phyloP scores from a whole-genome alignment of 2,888 invertebrate genomes.

The Orthosia incerta region DNA sequence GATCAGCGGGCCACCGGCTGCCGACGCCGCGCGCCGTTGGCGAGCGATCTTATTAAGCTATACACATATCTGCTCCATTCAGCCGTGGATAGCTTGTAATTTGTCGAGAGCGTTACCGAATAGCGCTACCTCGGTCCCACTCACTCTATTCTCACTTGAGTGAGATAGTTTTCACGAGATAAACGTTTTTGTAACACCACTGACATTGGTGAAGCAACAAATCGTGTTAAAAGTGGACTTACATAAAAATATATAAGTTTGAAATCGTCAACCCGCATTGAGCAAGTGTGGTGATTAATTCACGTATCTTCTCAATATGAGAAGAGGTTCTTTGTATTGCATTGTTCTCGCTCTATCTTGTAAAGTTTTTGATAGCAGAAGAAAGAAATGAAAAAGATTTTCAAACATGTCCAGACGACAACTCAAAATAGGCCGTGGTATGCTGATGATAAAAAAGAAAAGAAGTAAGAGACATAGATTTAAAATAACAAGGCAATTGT shows the following conservation, averaged over 20 bases:
- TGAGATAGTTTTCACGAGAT: constrained; percentile 11
- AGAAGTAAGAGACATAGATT: not conserved
- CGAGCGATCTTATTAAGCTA: constrained; percentile 65
- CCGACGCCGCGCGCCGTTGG: constrained; percentile 26
- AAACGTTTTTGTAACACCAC: not conserved
- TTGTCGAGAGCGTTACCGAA: constrained; percentile 51
- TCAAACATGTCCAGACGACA: not conserved
- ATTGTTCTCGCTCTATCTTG: not conserved
- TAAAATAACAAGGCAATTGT: not conserved
- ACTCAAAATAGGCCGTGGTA: not conserved
- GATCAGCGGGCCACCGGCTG: constrained; percentile 46
- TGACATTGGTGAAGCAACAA: not conserved
- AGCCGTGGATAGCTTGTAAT: constrained; percentile 58
- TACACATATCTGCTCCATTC: constrained; percentile 61
- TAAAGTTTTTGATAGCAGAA: not conserved
- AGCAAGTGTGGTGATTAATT: no score
- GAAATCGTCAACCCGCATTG: no score
- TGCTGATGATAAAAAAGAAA: no score
- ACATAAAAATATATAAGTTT: no score
- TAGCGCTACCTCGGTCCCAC: constrained; percentile 21
- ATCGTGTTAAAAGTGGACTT: not conserved
- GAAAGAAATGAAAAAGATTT: not conserved
- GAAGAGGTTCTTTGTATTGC: no score
- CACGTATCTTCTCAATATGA: no score
- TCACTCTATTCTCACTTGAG: constrained; percentile 38